phyloP scores from a whole-genome alignment of 2,797 vertebrate genomes.

The Distichodus sexfasciatus region DNA sequence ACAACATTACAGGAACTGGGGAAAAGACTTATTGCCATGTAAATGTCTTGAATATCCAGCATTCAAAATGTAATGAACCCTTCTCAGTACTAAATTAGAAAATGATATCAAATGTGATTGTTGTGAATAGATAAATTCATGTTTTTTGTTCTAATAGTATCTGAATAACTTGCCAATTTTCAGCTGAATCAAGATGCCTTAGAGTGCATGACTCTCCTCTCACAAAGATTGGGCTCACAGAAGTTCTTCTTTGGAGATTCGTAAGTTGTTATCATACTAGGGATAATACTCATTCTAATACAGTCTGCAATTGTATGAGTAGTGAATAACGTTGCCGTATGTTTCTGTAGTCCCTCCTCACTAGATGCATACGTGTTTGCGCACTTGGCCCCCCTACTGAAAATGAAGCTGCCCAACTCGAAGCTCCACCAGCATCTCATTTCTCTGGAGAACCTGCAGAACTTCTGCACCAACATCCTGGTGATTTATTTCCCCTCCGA shows the following conservation, averaged over 20 bases:
- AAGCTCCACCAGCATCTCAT: slow-evolving; percentile 88
- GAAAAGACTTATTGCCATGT: no score
- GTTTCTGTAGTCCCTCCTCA: slow-evolving; percentile 80
- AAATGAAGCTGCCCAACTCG: slow-evolving; percentile 80
- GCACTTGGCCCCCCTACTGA: slow-evolving; percentile 82
- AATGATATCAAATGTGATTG: slow-evolving; percentile 7
- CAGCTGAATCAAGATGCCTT: slow-evolving; percentile 84
- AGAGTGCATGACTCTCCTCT: slow-evolving; percentile 90
- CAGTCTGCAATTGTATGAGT: slow-evolving; percentile 53
- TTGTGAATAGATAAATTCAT: no score
- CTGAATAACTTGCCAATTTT: not conserved
- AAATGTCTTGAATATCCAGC: no score
- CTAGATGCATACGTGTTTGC: slow-evolving; percentile 89
- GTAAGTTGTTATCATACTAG: slow-evolving; percentile 64
- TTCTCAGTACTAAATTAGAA: not conserved
- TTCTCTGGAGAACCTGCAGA: slow-evolving; percentile 83
- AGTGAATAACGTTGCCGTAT: not conserved
- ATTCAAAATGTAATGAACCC: no score
- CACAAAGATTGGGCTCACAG: slow-evolving; percentile 84
- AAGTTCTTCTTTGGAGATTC: slow-evolving; percentile 95
- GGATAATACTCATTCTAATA: not conserved
- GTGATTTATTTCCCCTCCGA: slow-evolving; percentile 87
- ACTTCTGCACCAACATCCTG: slow-evolving; percentile 85
- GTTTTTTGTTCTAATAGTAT: slow-evolving; percentile 20
- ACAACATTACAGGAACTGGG: no score